A percentile compares a stretch with the other conserved stretches of the same genome.
phyloP scores from a whole-genome alignment of 2,797 vertebrate species.

The Cynodonichthys magdalenae region DNA sequence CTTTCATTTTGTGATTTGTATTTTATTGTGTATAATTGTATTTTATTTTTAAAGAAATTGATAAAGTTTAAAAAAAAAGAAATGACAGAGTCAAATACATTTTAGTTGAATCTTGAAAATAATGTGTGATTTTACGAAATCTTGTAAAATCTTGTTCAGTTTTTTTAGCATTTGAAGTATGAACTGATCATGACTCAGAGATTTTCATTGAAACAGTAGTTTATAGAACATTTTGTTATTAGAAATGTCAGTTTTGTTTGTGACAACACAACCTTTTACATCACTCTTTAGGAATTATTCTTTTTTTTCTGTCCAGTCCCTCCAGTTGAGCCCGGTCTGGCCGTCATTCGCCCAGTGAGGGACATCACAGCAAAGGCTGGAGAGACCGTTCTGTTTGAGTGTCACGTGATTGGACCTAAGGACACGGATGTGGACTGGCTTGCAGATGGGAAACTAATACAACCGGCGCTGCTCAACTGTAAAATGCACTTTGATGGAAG shows the following conservation, averaged over 20 bases:
- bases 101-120: no score
- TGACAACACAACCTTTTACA: not conserved
- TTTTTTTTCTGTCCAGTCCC: constrained; percentile 69
- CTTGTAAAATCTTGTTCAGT: no score
- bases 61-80: no score
- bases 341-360: constrained; percentile 87
- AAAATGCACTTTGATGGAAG: constrained; percentile 99
- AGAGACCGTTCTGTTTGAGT: constrained; percentile 94
- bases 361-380: constrained; percentile 93
- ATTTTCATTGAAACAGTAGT: no score
- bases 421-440: constrained; percentile 98
- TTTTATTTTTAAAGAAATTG: no score
- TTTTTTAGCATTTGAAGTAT: no score
- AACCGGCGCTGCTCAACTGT: constrained; percentile 96
- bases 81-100: no score
- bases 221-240: no score
- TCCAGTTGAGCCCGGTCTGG: constrained; percentile 81
- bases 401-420: constrained; percentile 86
- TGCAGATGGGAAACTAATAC: constrained; percentile 92
- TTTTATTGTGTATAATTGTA: no score
- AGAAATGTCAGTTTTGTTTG: not conserved
- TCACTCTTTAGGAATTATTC: constrained; percentile 23
- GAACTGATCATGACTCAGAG: no score
- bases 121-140: no score
- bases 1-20: no score